Base-by-base conservation (phyloP, 2,797 vertebrate species). In the Cryptoprocta ferox region DNA sequence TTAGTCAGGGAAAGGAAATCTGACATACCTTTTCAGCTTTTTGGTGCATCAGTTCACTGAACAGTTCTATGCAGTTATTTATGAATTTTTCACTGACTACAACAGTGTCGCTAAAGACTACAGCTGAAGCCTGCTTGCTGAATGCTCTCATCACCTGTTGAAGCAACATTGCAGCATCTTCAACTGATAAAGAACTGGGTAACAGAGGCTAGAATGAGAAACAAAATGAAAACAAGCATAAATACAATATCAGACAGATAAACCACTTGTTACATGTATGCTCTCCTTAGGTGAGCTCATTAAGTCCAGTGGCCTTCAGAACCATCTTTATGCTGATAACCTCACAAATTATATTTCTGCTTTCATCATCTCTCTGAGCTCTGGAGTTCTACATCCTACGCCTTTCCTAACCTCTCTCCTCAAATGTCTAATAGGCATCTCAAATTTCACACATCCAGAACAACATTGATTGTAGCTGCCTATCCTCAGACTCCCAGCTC, bases 81-180 rank as follows among this genome's bases (percentile, higher is more conserved):
- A 99, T 98, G 98, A 99, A 99, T 95, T 99, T 99, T 98, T 99
- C 99, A 42, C 99, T 99, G 98, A 99, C 98, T 2, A 99, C 99
- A 19, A 99, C 98, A 0, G 99, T 99, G 95, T 99, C 99, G 6
- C 98, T 99, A 86, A 99, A 99, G 94, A 99, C 94, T 75, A 98
- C 96, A 97, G 99, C 98, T 24, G 99, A 98, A 8, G 99, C 98
- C 92, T 99, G 99, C 89, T 99, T 98, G 35, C 98, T 99, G 15
- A 99, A 98, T 97, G 98, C 98, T 97, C 99, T 99, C 99, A 99
- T 99, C 50, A 99, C 99, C 97, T 99, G 99, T 91, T 98, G 99
- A 91, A 99, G 99, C 97, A 99, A 98, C 91, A 99, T 99, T n/a
- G 99, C 99, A 19, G 98, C 75, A 96, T 99, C 99, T 94, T 99